Evolutionary conservation across 2,113 vertebrate species (phyloP).

Genomic region (Archocentrus centrarchus): DNA sequence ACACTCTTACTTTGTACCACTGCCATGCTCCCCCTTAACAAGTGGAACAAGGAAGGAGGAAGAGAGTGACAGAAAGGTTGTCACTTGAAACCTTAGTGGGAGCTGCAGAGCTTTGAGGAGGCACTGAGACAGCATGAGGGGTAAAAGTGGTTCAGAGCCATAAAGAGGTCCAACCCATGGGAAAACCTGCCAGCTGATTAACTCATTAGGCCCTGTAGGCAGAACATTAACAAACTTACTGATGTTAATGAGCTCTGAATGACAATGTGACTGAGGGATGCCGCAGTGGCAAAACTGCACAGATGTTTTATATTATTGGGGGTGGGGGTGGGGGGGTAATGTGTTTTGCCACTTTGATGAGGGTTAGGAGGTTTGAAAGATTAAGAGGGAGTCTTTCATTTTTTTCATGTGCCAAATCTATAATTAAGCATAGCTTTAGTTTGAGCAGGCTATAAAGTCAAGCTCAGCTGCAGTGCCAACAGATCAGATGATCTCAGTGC

Average conservation of each 20-base stretch:
- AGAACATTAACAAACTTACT: conserved; percentile 30
- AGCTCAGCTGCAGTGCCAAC: not conserved
- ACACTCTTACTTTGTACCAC: not conserved
- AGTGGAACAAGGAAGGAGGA: conserved; percentile 60
- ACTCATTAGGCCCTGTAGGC: conserved; percentile 41
- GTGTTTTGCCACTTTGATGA: conserved; percentile 1
- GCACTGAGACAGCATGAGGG: conserved; percentile 51
- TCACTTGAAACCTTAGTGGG: conserved; percentile 79
- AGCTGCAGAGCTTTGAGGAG: conserved; percentile 56
- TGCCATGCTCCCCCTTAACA: conserved; percentile 40
- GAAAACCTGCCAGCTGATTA: conserved; percentile 62
- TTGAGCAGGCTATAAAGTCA: not conserved
- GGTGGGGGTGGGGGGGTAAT: not conserved
- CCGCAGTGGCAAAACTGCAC: not conserved
- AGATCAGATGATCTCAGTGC: not conserved
- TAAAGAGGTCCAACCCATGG: conserved; percentile 31
- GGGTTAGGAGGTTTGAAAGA: not conserved
- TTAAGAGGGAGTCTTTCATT: not conserved
- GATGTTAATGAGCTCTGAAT: conserved; percentile 36
- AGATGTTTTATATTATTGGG: not conserved
- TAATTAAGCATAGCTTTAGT: not conserved
- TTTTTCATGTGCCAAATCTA: not conserved
- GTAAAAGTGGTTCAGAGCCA: conserved; percentile 49
- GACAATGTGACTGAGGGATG: conserved; percentile 29
- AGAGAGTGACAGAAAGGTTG: conserved; percentile 66